A percentile compares a stretch with the other conserved stretches of the same genome.
These are phyloP conservation scores for Schizotus pectinicornis DNA, from an alignment of 2,888 invertebrate species.

Conservation along the genomic window DNA sequence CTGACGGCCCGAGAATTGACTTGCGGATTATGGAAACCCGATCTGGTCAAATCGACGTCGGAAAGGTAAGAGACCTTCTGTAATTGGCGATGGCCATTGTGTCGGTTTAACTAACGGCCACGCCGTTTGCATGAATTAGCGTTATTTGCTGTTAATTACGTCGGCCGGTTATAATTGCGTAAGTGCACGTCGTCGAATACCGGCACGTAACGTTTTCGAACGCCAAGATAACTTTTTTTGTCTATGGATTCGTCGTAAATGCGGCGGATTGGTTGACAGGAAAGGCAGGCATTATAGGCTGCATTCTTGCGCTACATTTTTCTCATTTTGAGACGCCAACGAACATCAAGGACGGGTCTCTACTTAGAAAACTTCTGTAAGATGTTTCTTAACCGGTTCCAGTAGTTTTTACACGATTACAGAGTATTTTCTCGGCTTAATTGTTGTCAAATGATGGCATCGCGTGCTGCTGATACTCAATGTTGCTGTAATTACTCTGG, in stretches of 20 bases:
- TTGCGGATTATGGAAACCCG: constrained; percentile 87
- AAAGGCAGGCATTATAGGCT: not conserved
- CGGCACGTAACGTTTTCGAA: too few relatives aligned
- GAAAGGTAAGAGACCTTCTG: constrained; percentile 63
- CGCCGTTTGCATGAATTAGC: not conserved
- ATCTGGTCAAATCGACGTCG: constrained; percentile 84
- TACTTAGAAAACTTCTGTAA: not conserved
- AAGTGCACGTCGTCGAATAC: not conserved
- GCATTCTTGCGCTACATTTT: constrained; percentile 19
- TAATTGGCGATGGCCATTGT: too few relatives aligned
- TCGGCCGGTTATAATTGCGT: not conserved
- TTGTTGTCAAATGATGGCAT: too few relatives aligned
- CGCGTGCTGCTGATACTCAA: too few relatives aligned
- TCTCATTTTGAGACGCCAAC: constrained; percentile 10
- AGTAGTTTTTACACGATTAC: too few relatives aligned
- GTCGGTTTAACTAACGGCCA: constrained; percentile 3
- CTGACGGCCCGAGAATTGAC: constrained; percentile 85
- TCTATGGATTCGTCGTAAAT: constrained; percentile 9
- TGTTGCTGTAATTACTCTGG: too few relatives aligned
- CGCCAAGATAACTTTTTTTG: not conserved
- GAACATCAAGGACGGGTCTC: constrained; percentile 11
- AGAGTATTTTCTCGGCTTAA: too few relatives aligned
- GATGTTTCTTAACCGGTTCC: too few relatives aligned
- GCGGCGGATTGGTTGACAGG: constrained; percentile 4
- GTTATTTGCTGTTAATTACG: not conserved